These are phyloP conservation scores for Sorex maritimensis DNA, from an alignment of 2,797 vertebrate genomes.

Conservation along the genomic window DNA sequence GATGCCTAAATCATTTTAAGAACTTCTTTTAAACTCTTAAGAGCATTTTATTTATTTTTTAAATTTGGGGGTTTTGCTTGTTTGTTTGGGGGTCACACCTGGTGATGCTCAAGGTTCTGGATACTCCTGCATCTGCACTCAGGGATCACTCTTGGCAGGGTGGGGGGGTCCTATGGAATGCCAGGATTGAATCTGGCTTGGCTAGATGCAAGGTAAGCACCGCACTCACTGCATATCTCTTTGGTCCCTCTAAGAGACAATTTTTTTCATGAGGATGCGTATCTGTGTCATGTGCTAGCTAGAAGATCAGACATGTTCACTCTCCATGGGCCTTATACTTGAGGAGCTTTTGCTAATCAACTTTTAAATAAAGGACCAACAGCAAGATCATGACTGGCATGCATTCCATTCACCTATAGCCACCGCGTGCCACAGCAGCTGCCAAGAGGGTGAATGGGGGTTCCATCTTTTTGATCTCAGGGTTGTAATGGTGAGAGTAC, in stretches of 20 bases:
- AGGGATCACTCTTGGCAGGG: too few relatives aligned
- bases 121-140: too few relatives aligned
- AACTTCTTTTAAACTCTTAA: too few relatives aligned
- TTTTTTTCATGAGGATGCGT: background rate
- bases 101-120: too few relatives aligned
- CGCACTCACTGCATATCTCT: too few relatives aligned
- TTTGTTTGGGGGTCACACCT: too few relatives aligned
- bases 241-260: too few relatives aligned
- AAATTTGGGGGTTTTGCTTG: background rate
- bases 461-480: background rate
- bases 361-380: background rate
- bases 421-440: background rate
- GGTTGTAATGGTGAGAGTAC: background rate
- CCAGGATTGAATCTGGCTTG: too few relatives aligned
- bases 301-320: background rate
- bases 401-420: background rate
- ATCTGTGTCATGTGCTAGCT: background rate
- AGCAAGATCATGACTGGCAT: background rate
- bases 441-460: background rate
- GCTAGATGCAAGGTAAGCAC: too few relatives aligned
- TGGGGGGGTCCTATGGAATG: too few relatives aligned
- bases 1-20: conserved; percentile 46
- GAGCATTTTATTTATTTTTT: too few relatives aligned
- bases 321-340: background rate
- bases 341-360: conserved; percentile 19